Conservation (phyloP, 2,797 vertebrate genomes). For the Tenualosa thibaudeaui region DNA sequence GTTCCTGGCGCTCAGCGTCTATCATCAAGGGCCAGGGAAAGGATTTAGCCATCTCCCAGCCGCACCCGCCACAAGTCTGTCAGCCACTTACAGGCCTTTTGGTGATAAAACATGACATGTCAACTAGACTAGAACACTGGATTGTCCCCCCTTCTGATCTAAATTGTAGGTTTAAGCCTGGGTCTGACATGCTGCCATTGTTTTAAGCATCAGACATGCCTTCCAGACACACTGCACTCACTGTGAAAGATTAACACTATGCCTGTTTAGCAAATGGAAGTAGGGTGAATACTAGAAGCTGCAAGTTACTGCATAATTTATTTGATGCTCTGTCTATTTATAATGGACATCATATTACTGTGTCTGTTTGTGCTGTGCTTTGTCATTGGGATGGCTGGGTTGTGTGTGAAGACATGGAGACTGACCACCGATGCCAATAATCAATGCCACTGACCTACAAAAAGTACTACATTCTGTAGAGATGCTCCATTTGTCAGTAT, state of each 20-base stretch:
- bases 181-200: not conserved
- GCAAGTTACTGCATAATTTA: conserved; percentile 9
- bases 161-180: not conserved
- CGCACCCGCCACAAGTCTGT: not conserved
- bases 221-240: not conserved
- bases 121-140: not conserved
- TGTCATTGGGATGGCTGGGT: not conserved
- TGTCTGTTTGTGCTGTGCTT: not conserved
- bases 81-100: not conserved
- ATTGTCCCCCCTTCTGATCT: not conserved
- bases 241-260: conserved; percentile 8
- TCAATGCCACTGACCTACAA: not conserved
- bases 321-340: not conserved
- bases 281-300: not conserved
- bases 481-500: not conserved
- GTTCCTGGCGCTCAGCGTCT: not conserved
- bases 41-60: not conserved
- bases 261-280: not conserved
- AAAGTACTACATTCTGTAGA: not conserved
- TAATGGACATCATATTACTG: not conserved
- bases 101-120: not conserved
- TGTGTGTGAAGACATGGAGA: not conserved
- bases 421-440: not conserved
- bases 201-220: not conserved
- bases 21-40: conserved; percentile 10